phyloP scores from a whole-genome alignment of 2,113 vertebrate species.

The Petrocephalus microphthalmus region DNA sequence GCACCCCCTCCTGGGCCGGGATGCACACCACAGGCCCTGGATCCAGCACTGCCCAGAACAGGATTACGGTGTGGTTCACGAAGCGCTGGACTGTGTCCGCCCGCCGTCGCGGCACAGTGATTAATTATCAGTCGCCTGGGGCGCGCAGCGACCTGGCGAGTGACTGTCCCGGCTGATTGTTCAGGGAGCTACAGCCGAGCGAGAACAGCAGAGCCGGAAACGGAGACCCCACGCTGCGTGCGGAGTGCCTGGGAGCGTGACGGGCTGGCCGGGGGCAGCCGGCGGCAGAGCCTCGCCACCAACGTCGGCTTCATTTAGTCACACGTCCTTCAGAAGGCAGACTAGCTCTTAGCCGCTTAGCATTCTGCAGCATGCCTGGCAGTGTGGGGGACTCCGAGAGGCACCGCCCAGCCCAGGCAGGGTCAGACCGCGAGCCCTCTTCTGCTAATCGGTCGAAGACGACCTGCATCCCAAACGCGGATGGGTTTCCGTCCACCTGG shows the following conservation, averaged over 20 bases:
- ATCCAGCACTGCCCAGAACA: background rate
- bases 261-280: background rate
- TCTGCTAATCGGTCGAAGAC: background rate
- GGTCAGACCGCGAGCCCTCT: background rate
- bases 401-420: background rate
- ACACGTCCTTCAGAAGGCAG: background rate
- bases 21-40: background rate
- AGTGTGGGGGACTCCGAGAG: background rate
- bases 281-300: background rate
- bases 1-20: too few relatives aligned
- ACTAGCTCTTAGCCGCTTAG: background rate
- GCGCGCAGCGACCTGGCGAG: slow-evolving; percentile 31
- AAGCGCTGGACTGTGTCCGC: slow-evolving; percentile 8
- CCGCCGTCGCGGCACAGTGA: slow-evolving; percentile 34
- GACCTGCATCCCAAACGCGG: background rate
- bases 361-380: background rate
- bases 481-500: background rate
- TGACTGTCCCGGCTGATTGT: slow-evolving; percentile 24
- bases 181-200: slow-evolving; percentile 23
- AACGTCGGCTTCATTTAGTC: slow-evolving; percentile 5
- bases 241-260: slow-evolving; percentile 23
- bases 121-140: slow-evolving; percentile 30
- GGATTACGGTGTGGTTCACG: slow-evolving; percentile 23
- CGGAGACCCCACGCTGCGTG: slow-evolving; percentile 40
- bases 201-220: slow-evolving; percentile 34